Evolutionary conservation across 64 coral and sea anemone genomes (phyloP).

Genomic region (Cladopsammia gracilis): DNA sequence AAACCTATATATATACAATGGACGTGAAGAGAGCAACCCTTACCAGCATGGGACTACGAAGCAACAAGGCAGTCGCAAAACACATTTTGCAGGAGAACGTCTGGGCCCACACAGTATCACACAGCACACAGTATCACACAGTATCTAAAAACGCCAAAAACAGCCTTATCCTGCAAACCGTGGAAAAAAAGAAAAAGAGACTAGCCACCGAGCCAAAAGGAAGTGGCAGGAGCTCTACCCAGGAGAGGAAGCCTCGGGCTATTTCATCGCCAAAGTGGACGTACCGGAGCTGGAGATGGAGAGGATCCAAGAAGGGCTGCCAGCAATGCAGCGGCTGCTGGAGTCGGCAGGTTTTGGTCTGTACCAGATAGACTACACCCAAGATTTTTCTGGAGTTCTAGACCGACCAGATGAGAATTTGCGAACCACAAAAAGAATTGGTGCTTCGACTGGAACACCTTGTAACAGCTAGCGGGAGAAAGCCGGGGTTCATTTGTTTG

Average conservation of each 20-base stretch:
- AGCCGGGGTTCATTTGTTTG: no score
- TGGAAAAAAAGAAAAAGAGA: slow-evolving; percentile 39
- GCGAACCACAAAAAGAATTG: no score
- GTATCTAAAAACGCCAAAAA: background rate
- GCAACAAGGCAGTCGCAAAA: no score
- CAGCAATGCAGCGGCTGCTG: background rate
- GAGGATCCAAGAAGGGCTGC: slow-evolving; percentile 6
- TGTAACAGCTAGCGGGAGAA: no score
- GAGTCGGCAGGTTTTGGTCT: background rate
- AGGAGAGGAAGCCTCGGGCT: background rate
- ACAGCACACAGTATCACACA: no score
- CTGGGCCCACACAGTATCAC: no score
- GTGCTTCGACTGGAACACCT: no score
- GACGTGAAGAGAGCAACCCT: no score
- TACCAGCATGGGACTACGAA: no score
- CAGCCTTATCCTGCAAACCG: background rate
- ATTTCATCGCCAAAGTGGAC: slow-evolving; percentile 47
- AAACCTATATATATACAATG: no score
- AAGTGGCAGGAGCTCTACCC: slow-evolving; percentile 15
- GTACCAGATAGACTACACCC: slow-evolving; percentile 58
- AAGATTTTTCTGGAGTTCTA: slow-evolving; percentile 51
- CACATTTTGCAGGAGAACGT: no score
- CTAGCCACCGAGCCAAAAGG: background rate
- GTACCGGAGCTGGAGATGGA: slow-evolving; percentile 39
- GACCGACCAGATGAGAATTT: slow-evolving; percentile 16